Conservation (phyloP, 2,888 invertebrate species). For the Apantesis nais region DNA sequence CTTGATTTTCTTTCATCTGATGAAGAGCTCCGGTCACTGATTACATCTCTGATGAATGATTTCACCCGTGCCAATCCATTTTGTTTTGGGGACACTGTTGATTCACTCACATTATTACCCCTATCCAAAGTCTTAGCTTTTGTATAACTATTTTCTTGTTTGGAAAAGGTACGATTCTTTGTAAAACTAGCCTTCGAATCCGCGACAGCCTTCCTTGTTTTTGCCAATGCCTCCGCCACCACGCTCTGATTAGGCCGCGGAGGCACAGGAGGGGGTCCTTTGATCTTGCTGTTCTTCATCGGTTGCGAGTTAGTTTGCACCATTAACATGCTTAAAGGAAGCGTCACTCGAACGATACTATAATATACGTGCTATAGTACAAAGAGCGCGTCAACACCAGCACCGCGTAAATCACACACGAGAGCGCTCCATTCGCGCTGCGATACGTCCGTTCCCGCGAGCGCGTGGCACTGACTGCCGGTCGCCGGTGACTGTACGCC, state of each 20-base stretch:
- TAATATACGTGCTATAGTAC: conserved; percentile 79
- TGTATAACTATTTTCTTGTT: conserved; percentile 65
- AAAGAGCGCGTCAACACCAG: conserved; percentile 76
- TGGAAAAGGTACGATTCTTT: conserved; percentile 73
- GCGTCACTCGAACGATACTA: conserved; percentile 82
- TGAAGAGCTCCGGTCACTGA: conserved; percentile 81
- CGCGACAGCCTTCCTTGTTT: conserved; percentile 85
- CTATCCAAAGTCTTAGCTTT: conserved; percentile 78
- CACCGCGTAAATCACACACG: conserved; percentile 68
- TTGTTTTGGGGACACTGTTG: conserved; percentile 76
- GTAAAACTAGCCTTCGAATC: conserved; percentile 78
- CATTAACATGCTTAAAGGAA: conserved; percentile 80
- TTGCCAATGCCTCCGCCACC: conserved; percentile 90
- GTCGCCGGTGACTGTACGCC: conserved; percentile 27
- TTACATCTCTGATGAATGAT: conserved; percentile 83
- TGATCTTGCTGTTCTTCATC: conserved; percentile 79
- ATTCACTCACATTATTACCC: conserved; percentile 61
- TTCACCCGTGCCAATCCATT: conserved; percentile 82
- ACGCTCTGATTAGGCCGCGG: conserved; percentile 91
- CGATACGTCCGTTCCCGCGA: conserved; percentile 68
- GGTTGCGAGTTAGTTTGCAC: conserved; percentile 86
- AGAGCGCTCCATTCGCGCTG: conserved; percentile 61
- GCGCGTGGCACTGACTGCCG: conserved; percentile 72
- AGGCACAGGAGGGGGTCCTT: conserved; percentile 92
- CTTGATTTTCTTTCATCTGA: conserved; percentile 80